Percentiles rank a stretch among this genome's conserved stretches.
Evolutionary conservation across 2,888 invertebrate genomes (phyloP).

Genomic region (Acrocyrtus sp.): DNA sequence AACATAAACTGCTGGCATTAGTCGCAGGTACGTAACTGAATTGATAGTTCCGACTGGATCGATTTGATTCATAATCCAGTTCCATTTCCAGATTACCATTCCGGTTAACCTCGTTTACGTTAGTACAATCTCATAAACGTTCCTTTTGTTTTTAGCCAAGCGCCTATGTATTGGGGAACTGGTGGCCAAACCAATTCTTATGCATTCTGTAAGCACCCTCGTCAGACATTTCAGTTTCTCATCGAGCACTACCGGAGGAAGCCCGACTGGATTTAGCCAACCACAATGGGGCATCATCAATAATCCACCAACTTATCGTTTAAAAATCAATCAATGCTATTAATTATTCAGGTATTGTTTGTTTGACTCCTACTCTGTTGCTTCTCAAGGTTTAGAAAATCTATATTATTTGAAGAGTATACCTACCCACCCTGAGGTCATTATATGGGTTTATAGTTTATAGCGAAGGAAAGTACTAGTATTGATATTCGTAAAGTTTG

Average conservation of each 20-base stretch:
- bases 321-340: too few relatives aligned
- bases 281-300: constrained; percentile 40
- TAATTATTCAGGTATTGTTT: too few relatives aligned
- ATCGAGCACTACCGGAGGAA: neutral
- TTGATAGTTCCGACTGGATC: too few relatives aligned
- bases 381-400: too few relatives aligned
- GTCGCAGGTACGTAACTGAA: constrained; percentile 25
- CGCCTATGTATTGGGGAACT: constrained; percentile 38
- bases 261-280: too few relatives aligned
- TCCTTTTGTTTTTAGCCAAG: constrained; percentile 10
- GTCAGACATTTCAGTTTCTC: constrained; percentile 20
- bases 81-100: neutral
- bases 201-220: constrained; percentile 2
- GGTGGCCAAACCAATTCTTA: neutral
- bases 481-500: too few relatives aligned
- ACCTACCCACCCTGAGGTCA: too few relatives aligned
- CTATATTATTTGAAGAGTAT: too few relatives aligned
- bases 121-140: neutral
- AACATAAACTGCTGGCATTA: constrained; percentile 23
- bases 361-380: too few relatives aligned
- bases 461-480: too few relatives aligned
- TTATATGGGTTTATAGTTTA: too few relatives aligned
- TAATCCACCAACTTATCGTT: constrained; percentile 19
- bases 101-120: neutral
- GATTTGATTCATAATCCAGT: neutral